Conservation (phyloP, 1,140 invertebrate species). For the Helicoverpa zea region DNA sequence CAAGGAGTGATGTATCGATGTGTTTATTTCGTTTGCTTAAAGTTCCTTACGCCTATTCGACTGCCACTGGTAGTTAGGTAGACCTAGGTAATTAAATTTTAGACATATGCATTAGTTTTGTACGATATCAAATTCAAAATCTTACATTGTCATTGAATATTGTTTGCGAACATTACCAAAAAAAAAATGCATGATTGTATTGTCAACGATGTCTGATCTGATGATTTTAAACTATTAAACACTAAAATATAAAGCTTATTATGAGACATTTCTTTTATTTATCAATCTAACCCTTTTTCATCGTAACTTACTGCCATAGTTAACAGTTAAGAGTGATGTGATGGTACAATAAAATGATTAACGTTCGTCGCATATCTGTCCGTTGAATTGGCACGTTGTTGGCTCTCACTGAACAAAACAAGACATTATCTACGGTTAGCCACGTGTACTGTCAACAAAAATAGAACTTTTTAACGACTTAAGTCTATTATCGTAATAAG, state of each 20-base stretch:
- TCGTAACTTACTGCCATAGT: not conserved
- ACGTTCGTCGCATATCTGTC: not conserved
- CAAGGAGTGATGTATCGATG: constrained; percentile 22
- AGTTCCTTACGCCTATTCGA: constrained; percentile 48
- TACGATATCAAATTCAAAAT: constrained; percentile 28
- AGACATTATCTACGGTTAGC: not conserved
- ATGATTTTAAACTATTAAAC: constrained; percentile 39
- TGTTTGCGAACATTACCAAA: constrained; percentile 39
- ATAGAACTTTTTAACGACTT: constrained; percentile 32
- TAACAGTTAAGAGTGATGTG: constrained; percentile 1
- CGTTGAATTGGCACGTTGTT: constrained; percentile 25
- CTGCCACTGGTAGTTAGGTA: constrained; percentile 37
- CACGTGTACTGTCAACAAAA: constrained; percentile 34
- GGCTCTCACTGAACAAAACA: constrained; percentile 23
- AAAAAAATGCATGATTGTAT: constrained; percentile 45
- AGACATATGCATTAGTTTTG: constrained; percentile 13
- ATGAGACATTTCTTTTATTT: constrained; percentile 34
- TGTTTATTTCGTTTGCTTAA: constrained; percentile 45
- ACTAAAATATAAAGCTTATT: constrained; percentile 50
- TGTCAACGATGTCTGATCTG: constrained; percentile 47
- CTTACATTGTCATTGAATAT: constrained; percentile 35
- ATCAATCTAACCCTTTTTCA: not conserved
- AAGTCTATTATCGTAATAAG: constrained; percentile 10
- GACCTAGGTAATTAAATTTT: constrained; percentile 33
- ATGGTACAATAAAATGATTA: not conserved